These are phyloP conservation scores for Tinamus major DNA, from an alignment of 2,797 vertebrate genomes.

Conservation along the genomic window DNA sequence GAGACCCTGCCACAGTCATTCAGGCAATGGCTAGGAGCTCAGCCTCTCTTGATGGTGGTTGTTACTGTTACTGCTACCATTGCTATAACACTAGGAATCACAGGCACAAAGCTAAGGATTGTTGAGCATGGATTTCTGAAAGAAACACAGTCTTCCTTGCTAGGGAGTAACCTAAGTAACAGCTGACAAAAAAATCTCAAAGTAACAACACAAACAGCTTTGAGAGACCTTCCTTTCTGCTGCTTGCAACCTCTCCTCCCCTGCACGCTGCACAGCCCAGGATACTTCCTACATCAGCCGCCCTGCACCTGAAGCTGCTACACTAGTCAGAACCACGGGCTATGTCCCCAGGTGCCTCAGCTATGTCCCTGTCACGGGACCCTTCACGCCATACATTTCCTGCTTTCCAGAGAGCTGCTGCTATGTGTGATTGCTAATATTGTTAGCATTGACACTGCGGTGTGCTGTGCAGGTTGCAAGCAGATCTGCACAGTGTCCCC, in stretches of 20 bases:
- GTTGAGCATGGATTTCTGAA: neutral
- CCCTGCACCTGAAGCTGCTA: neutral
- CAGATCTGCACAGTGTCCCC: neutral
- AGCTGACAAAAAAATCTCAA: neutral
- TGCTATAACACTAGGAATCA: neutral
- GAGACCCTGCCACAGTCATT: neutral
- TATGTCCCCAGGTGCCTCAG: neutral
- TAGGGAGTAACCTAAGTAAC: neutral
- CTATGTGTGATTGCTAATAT: neutral
- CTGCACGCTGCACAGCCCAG: neutral
- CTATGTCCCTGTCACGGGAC: fast-evolving
- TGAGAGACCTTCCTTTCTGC: neutral
- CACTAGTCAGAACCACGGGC: neutral
- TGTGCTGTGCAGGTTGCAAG: neutral
- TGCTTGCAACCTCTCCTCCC: neutral
- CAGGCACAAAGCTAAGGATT: neutral
- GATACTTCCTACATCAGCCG: neutral
- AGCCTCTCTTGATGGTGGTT: neutral
- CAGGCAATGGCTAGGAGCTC: neutral
- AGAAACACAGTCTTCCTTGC: neutral
- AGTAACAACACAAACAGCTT: neutral
- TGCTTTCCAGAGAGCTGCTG: neutral
- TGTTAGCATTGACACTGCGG: neutral
- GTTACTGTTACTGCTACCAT: neutral
- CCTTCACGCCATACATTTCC: neutral